A percentile compares a stretch with the other conserved stretches of the same genome.
Conservation (phyloP, 2,113 vertebrate species). For the Polyodon spathula region DNA sequence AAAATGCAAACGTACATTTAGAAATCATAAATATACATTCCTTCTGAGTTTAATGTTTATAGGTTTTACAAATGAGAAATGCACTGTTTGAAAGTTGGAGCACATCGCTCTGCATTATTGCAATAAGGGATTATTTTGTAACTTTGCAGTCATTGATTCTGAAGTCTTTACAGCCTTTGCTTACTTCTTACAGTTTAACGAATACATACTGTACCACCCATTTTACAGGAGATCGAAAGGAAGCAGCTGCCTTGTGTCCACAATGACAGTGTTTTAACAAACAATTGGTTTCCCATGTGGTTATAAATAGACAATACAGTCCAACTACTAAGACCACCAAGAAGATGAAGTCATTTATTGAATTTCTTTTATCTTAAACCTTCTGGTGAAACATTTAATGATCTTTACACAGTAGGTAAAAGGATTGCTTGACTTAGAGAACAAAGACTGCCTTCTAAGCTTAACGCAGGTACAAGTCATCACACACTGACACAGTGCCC, state of each 20-base stretch:
- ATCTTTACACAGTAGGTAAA: no score
- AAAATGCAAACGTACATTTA: slow-evolving; percentile 39
- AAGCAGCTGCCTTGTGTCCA: slow-evolving; percentile 38
- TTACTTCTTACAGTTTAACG: slow-evolving; percentile 1
- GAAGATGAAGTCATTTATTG: slow-evolving; percentile 14
- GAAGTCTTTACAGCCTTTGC: slow-evolving; percentile 23
- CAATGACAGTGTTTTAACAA: slow-evolving; percentile 25
- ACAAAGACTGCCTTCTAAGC: no score
- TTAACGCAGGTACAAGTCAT: no score
- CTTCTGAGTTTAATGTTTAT: slow-evolving; percentile 41
- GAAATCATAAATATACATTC: slow-evolving; percentile 48
- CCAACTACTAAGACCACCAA: slow-evolving; percentile 31
- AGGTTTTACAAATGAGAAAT: slow-evolving; percentile 49
- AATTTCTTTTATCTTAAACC: not conserved
- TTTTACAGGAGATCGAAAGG: slow-evolving; percentile 23
- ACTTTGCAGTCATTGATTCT: slow-evolving; percentile 26
- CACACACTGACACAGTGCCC: no score
- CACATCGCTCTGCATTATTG: slow-evolving; percentile 44
- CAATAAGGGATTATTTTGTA: slow-evolving; percentile 49
- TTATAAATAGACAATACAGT: slow-evolving; percentile 31
- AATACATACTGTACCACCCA: not conserved
- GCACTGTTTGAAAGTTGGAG: slow-evolving; percentile 45
- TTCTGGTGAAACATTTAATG: no score
- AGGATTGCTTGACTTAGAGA: no score
- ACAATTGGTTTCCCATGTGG: slow-evolving; percentile 28